Conservation (phyloP, 1,140 invertebrate species). For the Hydropsyche tenuis region DNA sequence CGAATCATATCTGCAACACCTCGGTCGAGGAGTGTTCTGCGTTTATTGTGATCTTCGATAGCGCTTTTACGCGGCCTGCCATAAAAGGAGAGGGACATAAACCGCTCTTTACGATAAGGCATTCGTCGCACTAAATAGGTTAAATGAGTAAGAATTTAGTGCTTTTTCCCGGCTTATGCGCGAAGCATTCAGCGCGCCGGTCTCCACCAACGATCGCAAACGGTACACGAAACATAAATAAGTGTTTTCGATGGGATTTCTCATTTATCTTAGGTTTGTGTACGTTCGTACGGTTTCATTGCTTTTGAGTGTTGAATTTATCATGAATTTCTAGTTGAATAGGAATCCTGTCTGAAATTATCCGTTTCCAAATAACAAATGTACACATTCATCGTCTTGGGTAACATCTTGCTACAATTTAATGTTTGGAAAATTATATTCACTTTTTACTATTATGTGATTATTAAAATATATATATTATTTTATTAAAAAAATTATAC, state of each 20-base stretch:
- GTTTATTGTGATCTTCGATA: conserved; percentile 29
- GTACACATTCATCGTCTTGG: too few relatives aligned
- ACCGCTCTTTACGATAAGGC: conserved; percentile 19
- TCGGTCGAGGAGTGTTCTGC: not conserved
- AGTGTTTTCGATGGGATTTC: not conserved
- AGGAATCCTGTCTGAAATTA: too few relatives aligned
- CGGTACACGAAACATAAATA: conserved; percentile 1
- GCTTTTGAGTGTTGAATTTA: too few relatives aligned
- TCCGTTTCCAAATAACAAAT: too few relatives aligned
- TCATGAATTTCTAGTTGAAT: too few relatives aligned
- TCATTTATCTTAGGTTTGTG: too few relatives aligned
- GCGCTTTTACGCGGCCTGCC: conserved; percentile 21
- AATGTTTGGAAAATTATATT: too few relatives aligned
- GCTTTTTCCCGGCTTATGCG: not conserved
- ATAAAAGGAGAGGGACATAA: conserved; percentile 15
- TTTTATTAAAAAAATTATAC: too few relatives aligned
- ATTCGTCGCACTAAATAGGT: conserved; percentile 26
- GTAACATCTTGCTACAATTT: too few relatives aligned
- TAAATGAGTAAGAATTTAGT: conserved; percentile 29
- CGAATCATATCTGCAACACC: conserved; percentile 28
- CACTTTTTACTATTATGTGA: too few relatives aligned
- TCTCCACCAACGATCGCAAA: not conserved
- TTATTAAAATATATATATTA: too few relatives aligned
- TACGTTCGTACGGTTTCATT: too few relatives aligned
- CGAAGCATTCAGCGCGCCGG: not conserved